Evolutionary conservation across 2,797 vertebrate species (phyloP).

Genomic region (Chelmon rostratus): DNA sequence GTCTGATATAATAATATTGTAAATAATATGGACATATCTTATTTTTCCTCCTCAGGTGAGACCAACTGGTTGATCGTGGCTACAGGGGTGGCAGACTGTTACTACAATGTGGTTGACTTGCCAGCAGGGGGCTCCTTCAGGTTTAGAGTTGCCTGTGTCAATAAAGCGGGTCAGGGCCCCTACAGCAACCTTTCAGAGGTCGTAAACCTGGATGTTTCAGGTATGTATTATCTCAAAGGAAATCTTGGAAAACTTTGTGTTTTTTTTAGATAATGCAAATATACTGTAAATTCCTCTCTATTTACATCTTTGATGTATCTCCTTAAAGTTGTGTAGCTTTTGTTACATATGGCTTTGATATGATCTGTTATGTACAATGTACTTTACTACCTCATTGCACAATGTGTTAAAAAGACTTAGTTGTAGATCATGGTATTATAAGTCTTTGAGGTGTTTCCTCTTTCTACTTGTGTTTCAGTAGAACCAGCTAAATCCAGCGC

Average conservation of each 20-base stretch:
- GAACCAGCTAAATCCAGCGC: conserved; percentile 80
- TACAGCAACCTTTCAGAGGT: conserved; percentile 92
- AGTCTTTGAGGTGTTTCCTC: neutral
- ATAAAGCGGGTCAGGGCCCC: conserved; percentile 96
- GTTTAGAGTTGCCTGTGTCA: conserved; percentile 97
- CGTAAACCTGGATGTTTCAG: conserved; percentile 86
- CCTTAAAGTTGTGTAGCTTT: neutral
- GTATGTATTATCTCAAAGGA: conserved; percentile 70
- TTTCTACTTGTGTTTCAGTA: conserved; percentile 53
- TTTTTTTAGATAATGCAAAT: conserved; percentile 1
- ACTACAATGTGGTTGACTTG: conserved; percentile 93
- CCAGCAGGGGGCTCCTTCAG: conserved; percentile 84
- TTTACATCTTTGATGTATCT: neutral
- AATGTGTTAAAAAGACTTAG: no score
- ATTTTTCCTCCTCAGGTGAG: conserved; percentile 85
- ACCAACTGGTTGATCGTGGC: conserved; percentile 92
- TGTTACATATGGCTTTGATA: neutral
- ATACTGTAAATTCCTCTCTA: neutral
- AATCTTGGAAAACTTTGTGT: neutral
- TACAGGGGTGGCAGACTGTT: conserved; percentile 93
- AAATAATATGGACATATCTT: neutral
- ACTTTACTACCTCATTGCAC: neutral
- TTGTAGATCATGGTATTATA: neutral
- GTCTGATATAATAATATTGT: neutral
- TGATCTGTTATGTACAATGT: neutral